These are phyloP conservation scores for Gymnopithys bicolor DNA, from an alignment of 2,797 vertebrate species.

Conservation along the genomic window DNA sequence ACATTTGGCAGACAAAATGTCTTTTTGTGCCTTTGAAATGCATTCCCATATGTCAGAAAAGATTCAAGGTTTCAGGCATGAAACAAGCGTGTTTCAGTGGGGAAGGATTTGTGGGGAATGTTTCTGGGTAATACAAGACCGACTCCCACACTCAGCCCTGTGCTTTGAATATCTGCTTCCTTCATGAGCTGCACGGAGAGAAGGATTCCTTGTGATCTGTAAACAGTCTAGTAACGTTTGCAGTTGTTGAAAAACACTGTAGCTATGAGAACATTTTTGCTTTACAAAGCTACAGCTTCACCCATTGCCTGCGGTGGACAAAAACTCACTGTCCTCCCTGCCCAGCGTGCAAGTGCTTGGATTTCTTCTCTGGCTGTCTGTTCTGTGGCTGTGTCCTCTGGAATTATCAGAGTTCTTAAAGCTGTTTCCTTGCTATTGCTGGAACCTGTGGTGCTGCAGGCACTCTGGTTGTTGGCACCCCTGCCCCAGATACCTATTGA, in stretches of 20 bases:
- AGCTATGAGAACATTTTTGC: neutral
- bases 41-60: constrained; percentile 67
- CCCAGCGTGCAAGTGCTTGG: neutral
- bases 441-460: neutral
- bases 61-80: constrained; percentile 46
- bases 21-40: constrained; percentile 69
- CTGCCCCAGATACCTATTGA: neutral
- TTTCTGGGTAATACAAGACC: constrained; percentile 9
- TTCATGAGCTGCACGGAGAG: neutral
- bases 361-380: neutral
- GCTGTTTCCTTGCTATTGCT: neutral
- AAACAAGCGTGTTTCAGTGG: neutral
- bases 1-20: constrained; percentile 69
- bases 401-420: neutral
- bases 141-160: neutral
- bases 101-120: constrained; percentile 9
- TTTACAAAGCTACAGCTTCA: neutral
- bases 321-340: neutral
- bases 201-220: neutral
- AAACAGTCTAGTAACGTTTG: neutral
- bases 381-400: neutral
- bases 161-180: neutral
- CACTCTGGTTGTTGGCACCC: neutral
- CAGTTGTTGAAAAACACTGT: neutral
- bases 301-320: neutral